Evolutionary conservation across 2,888 invertebrate genomes (phyloP).

Genomic region (Drosophila lutescens): DNA sequence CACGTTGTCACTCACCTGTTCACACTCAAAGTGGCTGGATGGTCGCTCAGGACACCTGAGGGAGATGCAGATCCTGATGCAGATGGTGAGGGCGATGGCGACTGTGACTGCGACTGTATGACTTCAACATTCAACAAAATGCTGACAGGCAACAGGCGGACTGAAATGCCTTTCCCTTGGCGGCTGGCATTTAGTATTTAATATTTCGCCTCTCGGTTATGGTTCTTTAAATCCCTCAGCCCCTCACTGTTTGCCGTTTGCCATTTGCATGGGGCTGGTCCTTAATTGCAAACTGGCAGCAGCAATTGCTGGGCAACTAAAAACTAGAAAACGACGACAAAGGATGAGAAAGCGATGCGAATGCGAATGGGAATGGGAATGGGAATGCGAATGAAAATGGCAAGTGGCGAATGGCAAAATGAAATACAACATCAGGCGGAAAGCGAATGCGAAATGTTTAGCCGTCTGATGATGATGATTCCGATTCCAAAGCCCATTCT

Average conservation of each 20-base stretch:
- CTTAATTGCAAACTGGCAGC: constrained; percentile 42
- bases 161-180: constrained; percentile 5
- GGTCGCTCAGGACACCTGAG: constrained; percentile 20
- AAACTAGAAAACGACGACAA: constrained; percentile 41
- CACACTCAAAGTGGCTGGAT: constrained; percentile 32
- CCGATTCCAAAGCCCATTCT: background rate
- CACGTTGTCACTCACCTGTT: constrained; percentile 44
- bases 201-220: constrained; percentile 15
- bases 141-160: constrained; percentile 33
- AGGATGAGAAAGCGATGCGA: constrained; percentile 9
- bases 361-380: background rate
- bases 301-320: constrained; percentile 37
- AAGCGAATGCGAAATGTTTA: constrained; percentile 19
- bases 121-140: constrained; percentile 4
- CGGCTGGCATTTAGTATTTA: constrained; percentile 28
- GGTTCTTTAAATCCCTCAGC: background rate
- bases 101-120: background rate
- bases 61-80: constrained; percentile 9
- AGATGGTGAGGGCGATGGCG: background rate
- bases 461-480: constrained; percentile 39
- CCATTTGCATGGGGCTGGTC: constrained; percentile 20
- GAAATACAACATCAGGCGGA: constrained; percentile 11
- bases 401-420: background rate
- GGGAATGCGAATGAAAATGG: background rate
- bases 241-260: constrained; percentile 3